Conservation (phyloP, 2,888 invertebrate species). For the Drosophila sordidula region DNA sequence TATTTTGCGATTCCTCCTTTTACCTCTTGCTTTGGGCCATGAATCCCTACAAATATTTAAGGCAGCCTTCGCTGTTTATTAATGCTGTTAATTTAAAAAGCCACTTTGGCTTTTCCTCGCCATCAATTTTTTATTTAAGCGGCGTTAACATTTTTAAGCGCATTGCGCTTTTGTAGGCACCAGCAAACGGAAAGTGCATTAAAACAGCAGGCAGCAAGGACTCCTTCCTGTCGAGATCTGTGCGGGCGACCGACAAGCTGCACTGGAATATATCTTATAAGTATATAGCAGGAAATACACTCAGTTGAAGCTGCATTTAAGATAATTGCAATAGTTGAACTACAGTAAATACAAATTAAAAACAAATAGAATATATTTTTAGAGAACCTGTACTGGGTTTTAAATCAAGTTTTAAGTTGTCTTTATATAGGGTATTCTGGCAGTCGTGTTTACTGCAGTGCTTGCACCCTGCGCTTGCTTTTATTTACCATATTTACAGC, state of each 20-base stretch:
- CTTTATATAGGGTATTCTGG: slow-evolving; percentile 14
- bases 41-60: slow-evolving; percentile 2
- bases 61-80: slow-evolving; percentile 43
- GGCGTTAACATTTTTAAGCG: slow-evolving; percentile 59
- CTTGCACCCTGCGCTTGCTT: slow-evolving; percentile 1
- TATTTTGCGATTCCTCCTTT: background rate
- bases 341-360: too few relatives aligned
- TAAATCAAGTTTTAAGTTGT: background rate
- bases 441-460: background rate
- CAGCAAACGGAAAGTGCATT: slow-evolving; percentile 42
- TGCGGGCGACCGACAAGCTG: background rate
- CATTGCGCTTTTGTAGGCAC: slow-evolving; percentile 20
- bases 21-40: background rate
- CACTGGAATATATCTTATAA: background rate
- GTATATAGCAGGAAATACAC: background rate
- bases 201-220: slow-evolving; percentile 29
- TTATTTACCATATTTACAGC: slow-evolving; percentile 62
- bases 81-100: slow-evolving; percentile 69
- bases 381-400: too few relatives aligned
- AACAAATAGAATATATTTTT: too few relatives aligned
- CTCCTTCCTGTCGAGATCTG: background rate
- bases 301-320: too few relatives aligned
- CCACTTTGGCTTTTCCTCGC: slow-evolving; percentile 42
- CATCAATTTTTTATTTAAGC: slow-evolving; percentile 55
- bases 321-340: too few relatives aligned